Conservation (phyloP, 2,797 vertebrate species). For the Phrynocephalus vlangalii region DNA sequence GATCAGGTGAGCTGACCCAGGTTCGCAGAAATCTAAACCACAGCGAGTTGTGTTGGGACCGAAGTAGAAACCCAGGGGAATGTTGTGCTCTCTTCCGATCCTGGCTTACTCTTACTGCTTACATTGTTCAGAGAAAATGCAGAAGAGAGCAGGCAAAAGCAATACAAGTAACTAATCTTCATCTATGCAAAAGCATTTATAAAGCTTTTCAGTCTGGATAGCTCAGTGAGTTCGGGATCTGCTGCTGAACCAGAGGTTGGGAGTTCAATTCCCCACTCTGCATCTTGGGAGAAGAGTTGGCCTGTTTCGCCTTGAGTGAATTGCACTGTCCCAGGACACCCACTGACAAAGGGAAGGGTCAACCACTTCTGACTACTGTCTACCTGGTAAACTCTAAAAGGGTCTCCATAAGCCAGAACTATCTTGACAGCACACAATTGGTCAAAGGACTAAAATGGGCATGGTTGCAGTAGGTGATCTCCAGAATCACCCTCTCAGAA, state of each 20-base stretch:
- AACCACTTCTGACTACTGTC: too few relatives aligned
- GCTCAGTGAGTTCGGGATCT: too few relatives aligned
- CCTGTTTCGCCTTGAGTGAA: too few relatives aligned
- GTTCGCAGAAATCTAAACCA: too few relatives aligned
- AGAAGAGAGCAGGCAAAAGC: neutral
- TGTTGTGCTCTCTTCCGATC: neutral
- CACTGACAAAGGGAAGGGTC: too few relatives aligned
- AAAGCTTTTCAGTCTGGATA: neutral
- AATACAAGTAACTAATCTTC: neutral
- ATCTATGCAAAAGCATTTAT: neutral
- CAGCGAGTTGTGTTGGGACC: neutral
- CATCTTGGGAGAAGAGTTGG: too few relatives aligned
- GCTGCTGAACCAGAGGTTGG: too few relatives aligned
- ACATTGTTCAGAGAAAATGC: neutral
- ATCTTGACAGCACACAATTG: neutral
- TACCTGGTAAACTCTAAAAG: too few relatives aligned
- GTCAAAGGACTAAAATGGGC: neutral
- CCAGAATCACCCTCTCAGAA: too few relatives aligned
- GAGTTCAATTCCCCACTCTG: too few relatives aligned
- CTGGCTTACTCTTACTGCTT: neutral
- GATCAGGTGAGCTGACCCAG: neutral
- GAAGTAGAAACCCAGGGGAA: neutral
- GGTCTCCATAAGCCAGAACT: too few relatives aligned
- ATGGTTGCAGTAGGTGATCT: neutral
- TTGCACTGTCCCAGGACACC: too few relatives aligned